phyloP scores from a whole-genome alignment of 2,888 invertebrate genomes.

The Nipponacmea schrenckii region DNA sequence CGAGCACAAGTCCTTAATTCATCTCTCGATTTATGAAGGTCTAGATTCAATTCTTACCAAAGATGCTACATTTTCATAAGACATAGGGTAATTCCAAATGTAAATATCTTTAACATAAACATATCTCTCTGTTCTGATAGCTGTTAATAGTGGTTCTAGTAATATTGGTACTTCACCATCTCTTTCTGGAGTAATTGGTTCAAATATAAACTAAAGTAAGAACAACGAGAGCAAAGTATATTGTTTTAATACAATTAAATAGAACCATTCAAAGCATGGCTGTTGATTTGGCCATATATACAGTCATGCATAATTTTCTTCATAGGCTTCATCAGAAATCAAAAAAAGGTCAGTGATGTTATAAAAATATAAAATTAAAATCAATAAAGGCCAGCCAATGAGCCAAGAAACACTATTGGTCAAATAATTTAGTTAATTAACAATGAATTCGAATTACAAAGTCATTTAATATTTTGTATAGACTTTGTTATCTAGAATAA shows the following conservation, averaged over 20 bases:
- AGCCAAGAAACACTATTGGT: no score
- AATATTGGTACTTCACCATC: conserved; percentile 56
- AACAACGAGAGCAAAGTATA: neutral
- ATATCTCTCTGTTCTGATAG: conserved; percentile 59
- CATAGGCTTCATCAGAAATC: no score
- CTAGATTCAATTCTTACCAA: conserved; percentile 47
- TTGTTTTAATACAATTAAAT: neutral
- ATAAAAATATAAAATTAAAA: no score
- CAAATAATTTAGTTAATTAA: no score
- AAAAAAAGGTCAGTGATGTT: no score
- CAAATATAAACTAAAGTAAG: conserved; percentile 54
- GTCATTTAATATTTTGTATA: no score
- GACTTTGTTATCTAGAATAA: no score
- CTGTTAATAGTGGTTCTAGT: conserved; percentile 58
- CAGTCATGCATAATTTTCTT: no score
- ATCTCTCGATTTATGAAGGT: neutral
- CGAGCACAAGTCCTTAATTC: neutral
- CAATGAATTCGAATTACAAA: no score
- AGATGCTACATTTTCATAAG: conserved; percentile 58
- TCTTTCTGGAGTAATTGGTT: conserved; percentile 47
- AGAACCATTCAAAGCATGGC: neutral
- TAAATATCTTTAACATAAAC: conserved; percentile 57
- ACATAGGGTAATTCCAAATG: conserved; percentile 64
- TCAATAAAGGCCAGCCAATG: no score
- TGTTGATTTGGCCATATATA: neutral